phyloP scores from a whole-genome alignment of 2,888 invertebrate species.

The Malachius bipustulatus region DNA sequence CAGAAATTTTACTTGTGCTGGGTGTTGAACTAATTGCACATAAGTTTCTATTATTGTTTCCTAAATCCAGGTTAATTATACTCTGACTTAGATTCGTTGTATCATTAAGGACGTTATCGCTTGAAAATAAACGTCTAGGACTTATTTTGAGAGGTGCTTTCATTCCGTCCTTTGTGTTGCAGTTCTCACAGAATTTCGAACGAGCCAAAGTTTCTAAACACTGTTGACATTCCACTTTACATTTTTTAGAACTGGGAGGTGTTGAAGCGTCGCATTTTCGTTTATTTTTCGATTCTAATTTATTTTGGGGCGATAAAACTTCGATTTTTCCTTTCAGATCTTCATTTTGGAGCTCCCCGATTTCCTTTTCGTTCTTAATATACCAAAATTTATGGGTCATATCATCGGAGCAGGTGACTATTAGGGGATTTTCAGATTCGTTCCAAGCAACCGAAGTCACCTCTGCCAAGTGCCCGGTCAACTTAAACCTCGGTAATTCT shows the following conservation, averaged over 20 bases:
- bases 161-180: too few relatives aligned
- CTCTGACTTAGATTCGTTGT: too few relatives aligned
- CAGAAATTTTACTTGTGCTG: too few relatives aligned
- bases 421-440: constrained; percentile 39
- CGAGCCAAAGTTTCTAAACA: constrained; percentile 14
- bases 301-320: constrained; percentile 20
- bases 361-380: constrained; percentile 36
- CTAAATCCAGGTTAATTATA: too few relatives aligned
- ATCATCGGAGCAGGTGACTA: constrained; percentile 77
- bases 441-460: constrained; percentile 83
- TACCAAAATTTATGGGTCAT: constrained; percentile 67
- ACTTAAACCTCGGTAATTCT: constrained; percentile 52
- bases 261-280: too few relatives aligned
- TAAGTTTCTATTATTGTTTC: too few relatives aligned
- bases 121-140: too few relatives aligned
- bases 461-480: constrained; percentile 71
- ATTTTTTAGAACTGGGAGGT: too few relatives aligned
- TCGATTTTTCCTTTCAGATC: constrained; percentile 24
- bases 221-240: constrained; percentile 19
- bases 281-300: too few relatives aligned
- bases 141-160: too few relatives aligned
- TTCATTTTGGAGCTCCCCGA: constrained; percentile 23
- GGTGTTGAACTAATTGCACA: too few relatives aligned
- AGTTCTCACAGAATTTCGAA: constrained; percentile 24
- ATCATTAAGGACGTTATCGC: too few relatives aligned